phyloP scores from a whole-genome alignment of 2,888 invertebrate species.

The Choristoneura rosaceana region DNA sequence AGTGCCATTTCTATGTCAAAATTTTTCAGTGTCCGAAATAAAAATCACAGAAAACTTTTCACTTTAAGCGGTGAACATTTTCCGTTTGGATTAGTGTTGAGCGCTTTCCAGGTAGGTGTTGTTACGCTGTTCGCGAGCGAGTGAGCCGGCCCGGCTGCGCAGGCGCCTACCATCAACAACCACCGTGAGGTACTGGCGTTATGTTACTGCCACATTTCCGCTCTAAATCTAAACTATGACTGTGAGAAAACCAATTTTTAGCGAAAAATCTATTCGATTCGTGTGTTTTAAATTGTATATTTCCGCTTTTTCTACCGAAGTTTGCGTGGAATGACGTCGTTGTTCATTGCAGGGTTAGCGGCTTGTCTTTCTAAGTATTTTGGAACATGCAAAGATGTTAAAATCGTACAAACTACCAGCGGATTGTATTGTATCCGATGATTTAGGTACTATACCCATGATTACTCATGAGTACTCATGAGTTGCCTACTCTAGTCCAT shows the following conservation, averaged over 20 bases:
- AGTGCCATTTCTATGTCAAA: slow-evolving; percentile 26
- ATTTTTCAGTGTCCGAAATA: slow-evolving; percentile 18
- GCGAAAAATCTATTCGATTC: not conserved
- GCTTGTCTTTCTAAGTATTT: not conserved
- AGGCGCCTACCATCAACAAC: slow-evolving; percentile 23
- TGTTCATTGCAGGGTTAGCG: not conserved
- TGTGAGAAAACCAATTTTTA: slow-evolving; percentile 13
- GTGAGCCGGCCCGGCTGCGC: slow-evolving; percentile 24
- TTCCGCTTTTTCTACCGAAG: slow-evolving; percentile 10
- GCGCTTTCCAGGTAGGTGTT: slow-evolving; percentile 18
- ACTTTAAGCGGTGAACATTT: slow-evolving; percentile 32
- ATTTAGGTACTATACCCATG: not conserved
- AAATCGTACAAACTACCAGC: too few relatives aligned
- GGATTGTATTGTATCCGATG: not conserved
- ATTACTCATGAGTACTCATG: too few relatives aligned
- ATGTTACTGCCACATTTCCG: slow-evolving; percentile 34
- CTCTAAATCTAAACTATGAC: slow-evolving; percentile 23
- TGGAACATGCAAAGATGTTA: not conserved
- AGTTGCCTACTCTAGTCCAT: too few relatives aligned
- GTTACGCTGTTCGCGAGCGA: slow-evolving; percentile 33
- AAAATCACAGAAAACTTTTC: slow-evolving; percentile 17
- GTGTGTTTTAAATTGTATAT: slow-evolving; percentile 17
- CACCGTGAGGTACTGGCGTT: slow-evolving; percentile 10
- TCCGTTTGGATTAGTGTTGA: not conserved
- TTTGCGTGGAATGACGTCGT: not conserved